phyloP scores from a whole-genome alignment of 1,140 invertebrate genomes.

The Eciton burchellii region DNA sequence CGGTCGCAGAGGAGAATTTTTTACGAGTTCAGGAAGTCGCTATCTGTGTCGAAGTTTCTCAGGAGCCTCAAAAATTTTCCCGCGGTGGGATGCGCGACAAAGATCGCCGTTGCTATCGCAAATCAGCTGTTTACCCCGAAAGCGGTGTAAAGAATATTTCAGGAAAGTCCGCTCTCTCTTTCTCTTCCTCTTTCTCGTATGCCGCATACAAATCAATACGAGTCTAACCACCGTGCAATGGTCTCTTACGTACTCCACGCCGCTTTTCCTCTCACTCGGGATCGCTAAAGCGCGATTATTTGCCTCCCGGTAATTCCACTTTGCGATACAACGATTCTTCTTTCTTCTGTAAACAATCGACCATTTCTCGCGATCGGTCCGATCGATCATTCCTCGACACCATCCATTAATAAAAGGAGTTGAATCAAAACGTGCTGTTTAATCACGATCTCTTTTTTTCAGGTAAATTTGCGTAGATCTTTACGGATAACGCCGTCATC shows the following conservation, averaged over 20 bases:
- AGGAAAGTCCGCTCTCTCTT: background rate
- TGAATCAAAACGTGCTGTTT: background rate
- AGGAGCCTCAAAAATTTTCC: background rate
- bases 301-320: background rate
- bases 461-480: constrained; percentile 41
- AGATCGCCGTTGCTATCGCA: constrained; percentile 11
- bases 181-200: background rate
- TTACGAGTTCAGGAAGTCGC: constrained; percentile 47
- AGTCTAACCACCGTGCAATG: background rate
- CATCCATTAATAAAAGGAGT: too few relatives aligned
- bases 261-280: too few relatives aligned
- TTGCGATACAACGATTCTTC: background rate
- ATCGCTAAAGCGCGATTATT: background rate
- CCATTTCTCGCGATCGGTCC: too few relatives aligned
- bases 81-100: background rate
- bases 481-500: constrained; percentile 69
- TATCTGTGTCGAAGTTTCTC: constrained; percentile 40
- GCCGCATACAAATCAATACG: constrained; percentile 19
- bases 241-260: too few relatives aligned
- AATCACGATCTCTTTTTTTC: constrained; percentile 62
- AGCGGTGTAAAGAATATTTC: constrained; percentile 28
- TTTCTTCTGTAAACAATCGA: background rate
- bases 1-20: constrained; percentile 32
- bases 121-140: constrained; percentile 24
- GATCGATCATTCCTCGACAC: background rate